phyloP scores from a whole-genome alignment of 2,113 vertebrate genomes.

The Carassius gibelio region DNA sequence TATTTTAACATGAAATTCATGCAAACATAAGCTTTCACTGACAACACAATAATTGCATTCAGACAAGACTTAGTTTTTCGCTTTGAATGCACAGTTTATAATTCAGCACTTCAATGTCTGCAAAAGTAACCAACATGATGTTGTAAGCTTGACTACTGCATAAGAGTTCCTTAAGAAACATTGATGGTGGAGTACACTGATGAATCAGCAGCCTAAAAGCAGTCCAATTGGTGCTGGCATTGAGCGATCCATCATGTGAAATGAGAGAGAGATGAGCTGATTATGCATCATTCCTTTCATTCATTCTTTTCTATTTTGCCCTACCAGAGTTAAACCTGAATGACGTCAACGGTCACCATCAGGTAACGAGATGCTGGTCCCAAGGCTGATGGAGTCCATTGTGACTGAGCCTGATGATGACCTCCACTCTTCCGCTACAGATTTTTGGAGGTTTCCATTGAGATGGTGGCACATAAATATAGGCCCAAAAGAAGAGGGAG shows the following conservation, averaged over 20 bases:
- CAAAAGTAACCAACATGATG: neutral
- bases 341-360: neutral
- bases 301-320: neutral
- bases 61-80: neutral
- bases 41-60: neutral
- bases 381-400: conserved; percentile 62
- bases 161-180: neutral
- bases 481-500: neutral
- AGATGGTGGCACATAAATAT: conserved; percentile 61
- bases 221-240: neutral
- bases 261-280: neutral
- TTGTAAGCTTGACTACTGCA: neutral
- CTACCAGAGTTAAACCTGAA: conserved; percentile 30
- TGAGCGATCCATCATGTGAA: neutral
- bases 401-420: conserved; percentile 18
- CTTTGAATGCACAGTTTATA: neutral
- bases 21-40: neutral
- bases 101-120: neutral
- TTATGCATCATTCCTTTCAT: conserved; percentile 13
- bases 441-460: neutral
- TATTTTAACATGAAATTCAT: neutral
- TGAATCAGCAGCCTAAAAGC: neutral
- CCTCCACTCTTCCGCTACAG: neutral
- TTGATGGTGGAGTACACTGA: neutral
- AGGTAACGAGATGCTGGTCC: conserved; percentile 47